Percentiles rank a stretch among this genome's conserved stretches.
These are phyloP conservation scores for Chiridota heheva DNA, from an alignment of 35 echinoderm and acorn worm species.

Conservation along the genomic window DNA sequence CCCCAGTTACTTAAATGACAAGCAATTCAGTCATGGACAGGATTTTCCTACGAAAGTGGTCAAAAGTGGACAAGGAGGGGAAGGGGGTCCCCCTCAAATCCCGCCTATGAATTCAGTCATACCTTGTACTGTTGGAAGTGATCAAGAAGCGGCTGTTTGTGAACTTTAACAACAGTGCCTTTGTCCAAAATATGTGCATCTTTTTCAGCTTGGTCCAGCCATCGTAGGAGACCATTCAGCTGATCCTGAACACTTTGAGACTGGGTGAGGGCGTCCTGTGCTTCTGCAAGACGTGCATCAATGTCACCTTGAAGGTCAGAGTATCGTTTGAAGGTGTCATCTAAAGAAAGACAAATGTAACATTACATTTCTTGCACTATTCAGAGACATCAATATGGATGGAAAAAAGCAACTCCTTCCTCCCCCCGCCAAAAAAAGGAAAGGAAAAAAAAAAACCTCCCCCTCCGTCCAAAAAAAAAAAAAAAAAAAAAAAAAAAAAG, in stretches of 20 bases:
- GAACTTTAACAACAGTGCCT: conserved; percentile 74
- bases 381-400: no score
- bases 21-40: no score
- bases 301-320: conserved; percentile 61
- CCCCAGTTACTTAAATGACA: not conserved
- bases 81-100: no score
- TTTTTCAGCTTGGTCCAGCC: conserved; percentile 90
- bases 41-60: no score
- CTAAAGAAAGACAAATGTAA: not conserved
- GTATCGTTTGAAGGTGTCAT: conserved; percentile 65
- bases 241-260: conserved; percentile 82
- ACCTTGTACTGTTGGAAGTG: conserved; percentile 89
- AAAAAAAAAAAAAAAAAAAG: no score
- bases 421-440: no score
- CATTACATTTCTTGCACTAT: no score
- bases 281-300: conserved; percentile 57
- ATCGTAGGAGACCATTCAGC: conserved; percentile 57
- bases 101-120: no score
- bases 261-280: conserved; percentile 72
- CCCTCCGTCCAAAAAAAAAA: no score
- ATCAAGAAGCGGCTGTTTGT: conserved; percentile 86
- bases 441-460: no score
- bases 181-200: conserved; percentile 79
- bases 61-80: no score
- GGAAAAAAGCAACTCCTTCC: no score